These are phyloP conservation scores for Platichthys flesus DNA, from an alignment of 2,113 vertebrate genomes.

Conservation along the genomic window DNA sequence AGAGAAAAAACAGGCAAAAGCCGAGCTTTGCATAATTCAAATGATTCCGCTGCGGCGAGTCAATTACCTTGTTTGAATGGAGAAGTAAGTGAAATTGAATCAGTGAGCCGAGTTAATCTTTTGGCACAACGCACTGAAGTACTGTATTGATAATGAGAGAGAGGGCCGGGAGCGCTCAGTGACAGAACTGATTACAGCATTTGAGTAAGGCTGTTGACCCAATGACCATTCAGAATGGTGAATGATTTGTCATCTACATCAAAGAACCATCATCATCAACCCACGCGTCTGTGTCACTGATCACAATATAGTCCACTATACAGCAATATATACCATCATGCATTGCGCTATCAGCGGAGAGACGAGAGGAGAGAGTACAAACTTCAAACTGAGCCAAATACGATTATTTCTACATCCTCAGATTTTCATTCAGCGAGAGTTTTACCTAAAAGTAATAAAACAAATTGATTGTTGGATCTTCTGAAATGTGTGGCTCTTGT, in stretches of 20 bases:
- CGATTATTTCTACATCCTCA: no score
- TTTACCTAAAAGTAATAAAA: no score
- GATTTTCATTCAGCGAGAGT: no score
- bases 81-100: constrained; percentile 19
- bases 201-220: constrained; percentile 3
- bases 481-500: not conserved
- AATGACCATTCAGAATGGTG: constrained; percentile 2
- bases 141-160: not conserved
- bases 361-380: no score
- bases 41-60: constrained; percentile 8
- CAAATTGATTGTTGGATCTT: not conserved
- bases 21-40: constrained; percentile 26
- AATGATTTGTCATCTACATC: not conserved
- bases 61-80: constrained; percentile 26
- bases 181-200: not conserved
- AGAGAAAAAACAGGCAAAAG: constrained; percentile 1
- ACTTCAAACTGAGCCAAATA: no score
- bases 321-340: no score
- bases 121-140: not conserved
- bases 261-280: not conserved
- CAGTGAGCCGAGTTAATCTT: constrained; percentile 21
- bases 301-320: no score
- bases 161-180: not conserved
- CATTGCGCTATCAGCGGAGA: no score
- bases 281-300: not conserved